Evolutionary conservation across 2,888 invertebrate species (phyloP), one percentile per base, ranked within the genome.

Genomic region (Pachliopta kotzebuea): DNA sequence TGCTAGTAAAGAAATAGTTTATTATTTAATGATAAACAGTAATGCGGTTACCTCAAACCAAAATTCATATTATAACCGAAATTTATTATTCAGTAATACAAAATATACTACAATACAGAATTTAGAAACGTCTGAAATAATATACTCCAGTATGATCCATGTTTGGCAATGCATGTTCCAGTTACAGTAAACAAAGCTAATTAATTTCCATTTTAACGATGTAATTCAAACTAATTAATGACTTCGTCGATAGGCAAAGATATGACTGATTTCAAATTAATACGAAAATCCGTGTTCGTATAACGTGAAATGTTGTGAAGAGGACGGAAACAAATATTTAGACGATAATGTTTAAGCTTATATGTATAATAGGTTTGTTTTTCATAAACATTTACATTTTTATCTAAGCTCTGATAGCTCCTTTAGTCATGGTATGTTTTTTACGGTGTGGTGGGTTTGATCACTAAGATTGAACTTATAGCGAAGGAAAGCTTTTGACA

Each of bases 171-270:
- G 20, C 50, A 26, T 9, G 55, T 52, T 52, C 56, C 29, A 62
- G 56, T 62, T 24, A 62, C 55, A 17, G 21, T 29, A 52, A 56
- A 56, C 49, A 50, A 37, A 31, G 49, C 14, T 56, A 37, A 56
- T 62, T 62, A 62, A 62, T 62, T 62, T 31, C 9, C 31, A n/a
- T 56, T 62, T 62, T 62, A 62, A 56, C 62, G 56, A 56, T 49
- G 42, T 60, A 61, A 58, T 58, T n/a, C 50, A 45, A 26, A 54
- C 54, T 26, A 54, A 54, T 54, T 54, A 54, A 54, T 54, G 23
- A 31, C 21, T 37, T 11, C 50, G n/a, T 52, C 20, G 21, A 21
- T 52, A 52, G 50, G 50, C 21, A 21, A 23, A 52, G 23, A 52
- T 52, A 52, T 52, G 21, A 52, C 50, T 20, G 11, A 7, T 52